phyloP scores from a whole-genome alignment of 2,888 invertebrate species.

The Podotricha telesiphe region DNA sequence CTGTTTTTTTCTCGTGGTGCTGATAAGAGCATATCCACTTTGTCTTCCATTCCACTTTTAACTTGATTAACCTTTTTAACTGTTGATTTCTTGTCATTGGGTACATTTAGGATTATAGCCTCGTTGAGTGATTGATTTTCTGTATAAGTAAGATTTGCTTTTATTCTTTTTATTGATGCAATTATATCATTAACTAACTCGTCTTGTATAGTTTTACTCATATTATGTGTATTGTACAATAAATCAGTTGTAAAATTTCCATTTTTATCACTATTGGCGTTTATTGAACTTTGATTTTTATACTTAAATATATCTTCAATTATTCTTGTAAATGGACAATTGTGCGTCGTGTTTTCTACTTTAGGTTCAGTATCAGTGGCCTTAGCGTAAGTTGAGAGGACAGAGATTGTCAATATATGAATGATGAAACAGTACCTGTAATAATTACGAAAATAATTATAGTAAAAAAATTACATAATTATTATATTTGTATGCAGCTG shows the following conservation, averaged over 20 bases:
- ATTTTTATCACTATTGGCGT: conserved; percentile 10
- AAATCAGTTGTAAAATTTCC: conserved; percentile 78
- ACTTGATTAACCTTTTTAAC: conserved; percentile 53
- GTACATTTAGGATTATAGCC: conserved; percentile 67
- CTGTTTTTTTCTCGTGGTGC: conserved; percentile 36
- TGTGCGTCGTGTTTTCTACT: conserved; percentile 56
- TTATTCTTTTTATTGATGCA: conserved; percentile 74
- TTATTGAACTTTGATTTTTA: conserved; percentile 56
- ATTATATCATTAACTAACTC: conserved; percentile 73
- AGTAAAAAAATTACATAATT: no score
- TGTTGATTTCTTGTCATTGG: conserved; percentile 49
- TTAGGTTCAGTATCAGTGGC: conserved; percentile 43
- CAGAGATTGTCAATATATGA: conserved; percentile 47
- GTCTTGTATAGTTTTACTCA: conserved; percentile 61
- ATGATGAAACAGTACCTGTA: conserved; percentile 60
- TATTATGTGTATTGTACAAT: conserved; percentile 54
- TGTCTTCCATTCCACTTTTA: conserved; percentile 71
- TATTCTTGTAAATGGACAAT: conserved; percentile 72
- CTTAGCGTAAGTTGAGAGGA: conserved; percentile 51
- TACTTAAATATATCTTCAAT: conserved; percentile 76
- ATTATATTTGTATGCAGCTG: no score
- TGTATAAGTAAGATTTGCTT: conserved; percentile 64
- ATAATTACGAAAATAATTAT: conserved; percentile 41
- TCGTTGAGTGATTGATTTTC: conserved; percentile 62
- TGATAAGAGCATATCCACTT: conserved; percentile 52